These are phyloP conservation scores for Lithophane leautieri DNA, from an alignment of 2,888 invertebrate species.

Conservation along the genomic window DNA sequence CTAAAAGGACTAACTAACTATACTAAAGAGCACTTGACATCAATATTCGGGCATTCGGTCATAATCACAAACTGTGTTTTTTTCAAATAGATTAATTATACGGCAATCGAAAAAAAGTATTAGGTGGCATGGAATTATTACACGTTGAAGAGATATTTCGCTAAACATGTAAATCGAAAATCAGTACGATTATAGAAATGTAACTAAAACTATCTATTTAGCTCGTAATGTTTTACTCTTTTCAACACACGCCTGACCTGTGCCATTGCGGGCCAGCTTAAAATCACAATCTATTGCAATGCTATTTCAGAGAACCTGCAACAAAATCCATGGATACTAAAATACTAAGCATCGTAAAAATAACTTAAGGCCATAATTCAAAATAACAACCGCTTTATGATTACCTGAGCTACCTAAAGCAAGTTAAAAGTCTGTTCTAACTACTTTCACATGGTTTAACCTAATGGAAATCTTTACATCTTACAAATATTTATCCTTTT, in stretches of 20 bases:
- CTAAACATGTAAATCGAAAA: too few relatives aligned
- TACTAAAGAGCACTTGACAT: too few relatives aligned
- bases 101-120: background rate
- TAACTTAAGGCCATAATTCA: slow-evolving; percentile 9
- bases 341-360: slow-evolving; percentile 18
- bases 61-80: background rate
- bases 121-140: background rate
- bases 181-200: too few relatives aligned
- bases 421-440: slow-evolving; percentile 3
- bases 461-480: background rate
- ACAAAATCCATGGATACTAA: slow-evolving; percentile 18
- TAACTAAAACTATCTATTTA: too few relatives aligned
- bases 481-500: background rate
- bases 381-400: slow-evolving; percentile 17
- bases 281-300: too few relatives aligned
- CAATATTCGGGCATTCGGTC: background rate
- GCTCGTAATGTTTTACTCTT: too few relatives aligned
- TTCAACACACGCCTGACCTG: too few relatives aligned
- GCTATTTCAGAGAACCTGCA: background rate
- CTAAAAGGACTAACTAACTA: too few relatives aligned
- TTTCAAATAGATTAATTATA: background rate
- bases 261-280: too few relatives aligned
- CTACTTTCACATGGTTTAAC: background rate
- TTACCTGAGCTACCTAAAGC: background rate
- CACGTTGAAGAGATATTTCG: too few relatives aligned